phyloP scores from a whole-genome alignment of 2,888 invertebrate genomes.

The Pammene fasciana region DNA sequence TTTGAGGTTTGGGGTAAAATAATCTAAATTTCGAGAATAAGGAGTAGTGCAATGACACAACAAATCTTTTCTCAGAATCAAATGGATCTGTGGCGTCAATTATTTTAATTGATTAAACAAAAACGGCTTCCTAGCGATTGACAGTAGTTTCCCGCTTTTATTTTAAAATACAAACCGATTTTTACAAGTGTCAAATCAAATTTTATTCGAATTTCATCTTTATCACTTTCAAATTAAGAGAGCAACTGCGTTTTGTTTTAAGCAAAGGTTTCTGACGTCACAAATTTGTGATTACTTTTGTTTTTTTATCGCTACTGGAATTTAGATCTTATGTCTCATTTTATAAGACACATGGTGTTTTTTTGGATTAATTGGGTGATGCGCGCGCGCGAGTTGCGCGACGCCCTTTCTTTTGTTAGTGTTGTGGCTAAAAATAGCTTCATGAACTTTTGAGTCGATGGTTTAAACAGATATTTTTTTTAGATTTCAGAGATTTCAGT shows the following conservation, averaged over 20 bases:
- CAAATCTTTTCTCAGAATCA: slow-evolving; percentile 48
- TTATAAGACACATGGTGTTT: slow-evolving; percentile 35
- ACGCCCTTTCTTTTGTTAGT: slow-evolving; percentile 65
- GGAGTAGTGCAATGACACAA: slow-evolving; percentile 53
- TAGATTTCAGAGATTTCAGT: not conserved
- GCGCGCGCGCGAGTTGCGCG: slow-evolving; percentile 44
- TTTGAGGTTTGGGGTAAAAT: too few relatives aligned
- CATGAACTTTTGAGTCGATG: slow-evolving; percentile 60
- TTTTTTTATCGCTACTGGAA: slow-evolving; percentile 18
- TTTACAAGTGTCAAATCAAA: slow-evolving; percentile 43
- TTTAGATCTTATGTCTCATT: slow-evolving; percentile 33
- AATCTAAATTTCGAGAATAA: not conserved
- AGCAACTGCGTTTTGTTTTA: not conserved
- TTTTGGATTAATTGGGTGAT: slow-evolving; percentile 17
- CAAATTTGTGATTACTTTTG: slow-evolving; percentile 19
- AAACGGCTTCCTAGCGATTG: slow-evolving; percentile 77
- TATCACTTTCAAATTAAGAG: slow-evolving; percentile 13
- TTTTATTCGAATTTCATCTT: slow-evolving; percentile 39
- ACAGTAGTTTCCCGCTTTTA: slow-evolving; percentile 68
- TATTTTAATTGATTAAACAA: slow-evolving; percentile 79
- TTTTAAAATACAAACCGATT: slow-evolving; percentile 46
- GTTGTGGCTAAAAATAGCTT: slow-evolving; percentile 67
- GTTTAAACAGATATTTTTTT: slow-evolving; percentile 28
- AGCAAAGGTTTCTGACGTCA: slow-evolving; percentile 16
- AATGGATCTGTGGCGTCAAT: slow-evolving; percentile 76